These are phyloP conservation scores for Apis mellifera DNA, from an alignment of 1,140 invertebrate genomes.

Conservation along the genomic window DNA sequence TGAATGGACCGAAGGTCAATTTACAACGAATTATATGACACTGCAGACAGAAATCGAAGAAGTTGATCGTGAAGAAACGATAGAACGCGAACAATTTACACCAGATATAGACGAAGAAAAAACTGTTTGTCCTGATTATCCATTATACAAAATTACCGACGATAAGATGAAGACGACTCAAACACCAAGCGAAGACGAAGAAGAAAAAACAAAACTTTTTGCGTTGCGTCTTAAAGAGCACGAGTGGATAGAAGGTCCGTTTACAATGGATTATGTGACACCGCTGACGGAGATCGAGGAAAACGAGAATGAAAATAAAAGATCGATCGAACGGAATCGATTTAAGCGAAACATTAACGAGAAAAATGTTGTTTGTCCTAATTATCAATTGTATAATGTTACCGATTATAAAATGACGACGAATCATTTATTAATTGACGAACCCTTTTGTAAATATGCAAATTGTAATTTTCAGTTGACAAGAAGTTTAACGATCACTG, in stretches of 20 bases:
- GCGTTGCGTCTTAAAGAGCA: too few species aligned
- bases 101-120: not conserved
- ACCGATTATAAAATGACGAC: too few species aligned
- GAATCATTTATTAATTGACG: not conserved
- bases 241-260: too few species aligned
- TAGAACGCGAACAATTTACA: not conserved
- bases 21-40: not conserved
- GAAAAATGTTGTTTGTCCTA: not conserved
- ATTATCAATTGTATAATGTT: too few species aligned
- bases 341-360: not conserved
- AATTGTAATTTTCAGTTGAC: not conserved
- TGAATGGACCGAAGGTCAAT: constrained; percentile 20
- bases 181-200: too few species aligned
- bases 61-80: not conserved
- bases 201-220: too few species aligned
- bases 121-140: not conserved
- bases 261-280: too few species aligned
- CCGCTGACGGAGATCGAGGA: not conserved
- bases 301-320: not conserved
- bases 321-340: not conserved
- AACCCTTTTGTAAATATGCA: not conserved
- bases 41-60: not conserved
- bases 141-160: too few species aligned
- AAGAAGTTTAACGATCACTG: not conserved
- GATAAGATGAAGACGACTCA: too few species aligned